Percentiles rank a stretch among this genome's conserved stretches.
These are phyloP conservation scores for Cetoscarus ocellatus DNA, from an alignment of 2,797 vertebrate species.

Conservation along the genomic window DNA sequence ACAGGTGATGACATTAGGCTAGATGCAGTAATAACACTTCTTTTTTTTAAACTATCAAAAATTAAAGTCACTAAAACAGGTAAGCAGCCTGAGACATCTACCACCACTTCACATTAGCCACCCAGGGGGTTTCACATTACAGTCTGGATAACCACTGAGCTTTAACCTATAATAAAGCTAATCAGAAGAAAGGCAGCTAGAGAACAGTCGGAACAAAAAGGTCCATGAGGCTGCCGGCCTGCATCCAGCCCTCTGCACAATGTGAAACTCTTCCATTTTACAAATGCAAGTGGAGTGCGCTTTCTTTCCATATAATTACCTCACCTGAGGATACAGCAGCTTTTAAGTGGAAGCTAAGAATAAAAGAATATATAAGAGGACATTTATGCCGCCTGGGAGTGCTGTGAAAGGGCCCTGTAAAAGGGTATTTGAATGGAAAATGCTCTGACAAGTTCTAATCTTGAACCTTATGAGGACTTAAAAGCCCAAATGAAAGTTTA, in stretches of 20 bases:
- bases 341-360: constrained; percentile 20
- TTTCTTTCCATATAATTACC: background rate
- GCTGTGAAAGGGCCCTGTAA: constrained; percentile 28
- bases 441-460: constrained; percentile 20
- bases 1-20: background rate
- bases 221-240: background rate
- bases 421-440: constrained; percentile 43
- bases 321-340: constrained; percentile 26
- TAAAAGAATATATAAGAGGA: constrained; percentile 28
- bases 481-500: constrained; percentile 21
- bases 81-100: background rate
- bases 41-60: constrained; percentile 1
- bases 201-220: background rate
- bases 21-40: constrained; percentile 9
- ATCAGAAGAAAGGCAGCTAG: background rate
- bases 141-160: constrained; percentile 1
- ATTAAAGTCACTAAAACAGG: background rate
- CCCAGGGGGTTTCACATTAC: background rate
- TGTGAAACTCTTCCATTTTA: constrained; percentile 7
- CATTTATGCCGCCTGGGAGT: constrained; percentile 34
- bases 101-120: background rate
- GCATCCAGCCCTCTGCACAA: background rate
- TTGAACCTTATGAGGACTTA: constrained; percentile 43
- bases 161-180: background rate
- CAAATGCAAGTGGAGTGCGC: background rate